Evolutionary conservation across 2,888 invertebrate genomes (phyloP), one percentile per base, ranked within the genome.

Genomic region (Trissonchulus latispiculum): DNA sequence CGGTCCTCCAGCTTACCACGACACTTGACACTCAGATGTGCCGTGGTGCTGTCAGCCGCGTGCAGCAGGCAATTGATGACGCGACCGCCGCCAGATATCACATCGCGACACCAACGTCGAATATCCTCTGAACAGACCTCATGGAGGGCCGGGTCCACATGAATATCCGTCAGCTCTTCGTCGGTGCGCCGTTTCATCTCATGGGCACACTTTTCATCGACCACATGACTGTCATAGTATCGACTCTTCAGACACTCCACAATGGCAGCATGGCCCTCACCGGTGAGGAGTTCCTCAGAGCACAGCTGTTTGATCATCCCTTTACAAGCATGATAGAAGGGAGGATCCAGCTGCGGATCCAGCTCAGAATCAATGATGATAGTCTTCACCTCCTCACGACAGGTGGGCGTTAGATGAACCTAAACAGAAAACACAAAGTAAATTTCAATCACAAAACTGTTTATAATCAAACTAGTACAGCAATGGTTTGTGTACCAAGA

Each of bases 131-230:
- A 89, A 83, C 97, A 99, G 0, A 93, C 91, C 76, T 90, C 87
- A 83, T 94, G 91, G 74, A 99, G 85, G 69, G 93, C 84, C 0
- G 95, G 95, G 86, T 99, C 97, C 0, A 93, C 91, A 78, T 96
- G 92, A 76, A 99, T 93, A 83, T 99, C 97, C 0, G 93, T 91
- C 82, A 91, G 90, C 0, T 91, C 90, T 78, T 87, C 86, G 80
- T 92, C 91, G 77, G 96, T 91, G 75, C 95, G 87, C 78, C 90
- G 89, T 0, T 92, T 92, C 31, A 97, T 90, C 86, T 95, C 93
- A 75, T 90, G 76, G 8, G 76, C 75, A 31, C 74, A 75, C 1
- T n/a, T 1, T 23, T 18, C 31, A 31, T 62, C 36, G 2, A 28
- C 48, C 8, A 74, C 3, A 1, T 35, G 32, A 61, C 61, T n/a